These are phyloP conservation scores for Camponotus vicinus DNA, from an alignment of 1,140 invertebrate species.

Conservation along the genomic window DNA sequence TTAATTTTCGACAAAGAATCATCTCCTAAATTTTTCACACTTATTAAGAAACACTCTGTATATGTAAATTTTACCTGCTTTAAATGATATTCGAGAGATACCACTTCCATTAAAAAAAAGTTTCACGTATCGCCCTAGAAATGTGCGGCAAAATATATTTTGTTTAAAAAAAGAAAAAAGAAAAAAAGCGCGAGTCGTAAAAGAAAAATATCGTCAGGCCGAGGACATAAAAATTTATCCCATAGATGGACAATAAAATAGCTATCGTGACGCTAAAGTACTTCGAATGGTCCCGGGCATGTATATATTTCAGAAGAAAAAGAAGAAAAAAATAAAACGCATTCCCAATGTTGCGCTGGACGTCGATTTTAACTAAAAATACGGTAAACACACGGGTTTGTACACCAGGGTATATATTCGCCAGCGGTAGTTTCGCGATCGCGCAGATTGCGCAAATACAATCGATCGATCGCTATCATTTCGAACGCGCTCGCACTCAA, in stretches of 20 bases:
- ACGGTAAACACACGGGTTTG: conserved; percentile 43
- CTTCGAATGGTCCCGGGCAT: conserved; percentile 29
- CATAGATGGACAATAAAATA: conserved; percentile 39
- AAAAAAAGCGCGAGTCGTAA: neutral
- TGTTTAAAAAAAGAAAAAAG: neutral
- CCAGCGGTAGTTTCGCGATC: neutral
- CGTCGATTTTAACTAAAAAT: conserved; percentile 52
- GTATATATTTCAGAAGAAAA: conserved; percentile 44
- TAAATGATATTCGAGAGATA: neutral
- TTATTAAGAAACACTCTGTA: too few relatives aligned
- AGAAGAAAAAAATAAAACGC: neutral
- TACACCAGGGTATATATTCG: neutral
- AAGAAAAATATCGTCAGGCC: conserved; percentile 45
- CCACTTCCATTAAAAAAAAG: neutral
- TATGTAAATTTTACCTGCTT: too few relatives aligned
- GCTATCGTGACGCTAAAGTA: conserved; percentile 34
- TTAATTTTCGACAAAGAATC: too few relatives aligned
- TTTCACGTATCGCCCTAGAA: neutral
- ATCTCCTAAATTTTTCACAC: too few relatives aligned
- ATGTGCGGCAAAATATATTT: neutral
- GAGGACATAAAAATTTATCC: conserved; percentile 37
- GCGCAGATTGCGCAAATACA: conserved; percentile 19
- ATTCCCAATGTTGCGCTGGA: neutral
- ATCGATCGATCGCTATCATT: conserved; percentile 40
- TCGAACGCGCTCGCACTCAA: neutral